Evolutionary conservation across 2,888 invertebrate species (phyloP).

Genomic region (Linnaemya tessellans): DNA sequence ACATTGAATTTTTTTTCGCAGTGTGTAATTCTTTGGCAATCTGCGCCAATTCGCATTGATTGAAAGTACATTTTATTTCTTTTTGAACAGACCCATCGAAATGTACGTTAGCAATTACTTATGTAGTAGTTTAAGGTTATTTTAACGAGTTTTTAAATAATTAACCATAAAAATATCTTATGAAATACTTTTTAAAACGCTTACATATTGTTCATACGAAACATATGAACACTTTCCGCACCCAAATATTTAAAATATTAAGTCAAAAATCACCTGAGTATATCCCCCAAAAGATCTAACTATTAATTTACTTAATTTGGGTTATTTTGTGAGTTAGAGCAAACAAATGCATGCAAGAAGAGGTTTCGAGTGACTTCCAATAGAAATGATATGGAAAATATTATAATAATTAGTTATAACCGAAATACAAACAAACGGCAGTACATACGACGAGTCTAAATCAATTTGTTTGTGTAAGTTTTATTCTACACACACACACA

Average conservation of each 20-base stretch:
- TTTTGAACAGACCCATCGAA: too few relatives aligned
- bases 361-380: constrained; percentile 43
- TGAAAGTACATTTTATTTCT: too few relatives aligned
- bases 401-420: constrained; percentile 21
- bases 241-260: constrained; percentile 46
- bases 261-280: constrained; percentile 78
- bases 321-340: constrained; percentile 71
- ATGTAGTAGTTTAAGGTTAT: too few relatives aligned
- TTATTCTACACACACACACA: background rate
- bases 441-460: background rate
- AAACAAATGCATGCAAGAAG: constrained; percentile 61
- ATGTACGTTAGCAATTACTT: too few relatives aligned
- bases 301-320: constrained; percentile 80
- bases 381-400: constrained; percentile 37
- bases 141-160: background rate
- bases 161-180: background rate
- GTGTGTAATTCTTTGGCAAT: too few relatives aligned
- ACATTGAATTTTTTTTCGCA: too few relatives aligned
- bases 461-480: background rate
- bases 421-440: background rate
- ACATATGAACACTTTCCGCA: background rate
- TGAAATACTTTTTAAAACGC: background rate
- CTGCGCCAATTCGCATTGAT: too few relatives aligned
- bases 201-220: background rate
- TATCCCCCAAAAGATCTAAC: constrained; percentile 78